phyloP scores from a whole-genome alignment of 2,113 vertebrate species.

The Ancistrus triradiatus region DNA sequence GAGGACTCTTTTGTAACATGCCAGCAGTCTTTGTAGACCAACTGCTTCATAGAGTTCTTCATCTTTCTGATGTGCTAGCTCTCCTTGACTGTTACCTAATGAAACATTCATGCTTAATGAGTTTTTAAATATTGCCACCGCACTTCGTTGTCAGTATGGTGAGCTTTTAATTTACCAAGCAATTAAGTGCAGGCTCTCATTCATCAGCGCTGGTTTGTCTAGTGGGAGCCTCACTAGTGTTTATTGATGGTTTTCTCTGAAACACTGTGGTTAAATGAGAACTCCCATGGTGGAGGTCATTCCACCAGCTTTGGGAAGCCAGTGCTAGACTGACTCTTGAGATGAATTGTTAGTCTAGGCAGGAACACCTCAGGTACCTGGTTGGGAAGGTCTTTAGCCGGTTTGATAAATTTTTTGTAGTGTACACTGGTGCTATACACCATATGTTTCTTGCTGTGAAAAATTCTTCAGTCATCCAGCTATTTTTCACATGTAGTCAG shows the following conservation, averaged over 20 bases:
- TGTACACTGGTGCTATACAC: constrained; percentile 71
- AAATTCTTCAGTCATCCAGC: constrained; percentile 19
- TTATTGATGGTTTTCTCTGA: constrained; percentile 86
- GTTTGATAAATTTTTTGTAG: constrained; percentile 68
- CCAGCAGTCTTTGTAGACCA: constrained; percentile 32
- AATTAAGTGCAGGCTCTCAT: constrained; percentile 87
- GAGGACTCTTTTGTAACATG: constrained; percentile 17
- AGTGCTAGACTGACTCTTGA: constrained; percentile 69
- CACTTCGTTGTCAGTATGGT: constrained; percentile 78
- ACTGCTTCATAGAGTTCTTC: constrained; percentile 19
- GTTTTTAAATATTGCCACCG: constrained; percentile 90
- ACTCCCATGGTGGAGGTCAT: constrained; percentile 78
- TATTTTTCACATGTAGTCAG: constrained; percentile 19
- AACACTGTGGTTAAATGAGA: constrained; percentile 82
- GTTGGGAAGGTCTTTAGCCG: constrained; percentile 69
- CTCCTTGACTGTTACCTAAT: constrained; percentile 66
- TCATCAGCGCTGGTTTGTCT: constrained; percentile 83
- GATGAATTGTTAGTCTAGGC: constrained; percentile 72
- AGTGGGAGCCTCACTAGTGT: constrained; percentile 77
- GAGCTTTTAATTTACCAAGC: constrained; percentile 90
- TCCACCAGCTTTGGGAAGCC: constrained; percentile 66
- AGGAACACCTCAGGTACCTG: constrained; percentile 67
- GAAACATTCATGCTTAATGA: constrained; percentile 87
- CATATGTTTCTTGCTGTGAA: constrained; percentile 73
- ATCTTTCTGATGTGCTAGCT: constrained; percentile 36